A percentile compares a stretch with the other conserved stretches of the same genome.
Evolutionary conservation across 2,113 vertebrate genomes (phyloP).

Genomic region (Silurus meridionalis): DNA sequence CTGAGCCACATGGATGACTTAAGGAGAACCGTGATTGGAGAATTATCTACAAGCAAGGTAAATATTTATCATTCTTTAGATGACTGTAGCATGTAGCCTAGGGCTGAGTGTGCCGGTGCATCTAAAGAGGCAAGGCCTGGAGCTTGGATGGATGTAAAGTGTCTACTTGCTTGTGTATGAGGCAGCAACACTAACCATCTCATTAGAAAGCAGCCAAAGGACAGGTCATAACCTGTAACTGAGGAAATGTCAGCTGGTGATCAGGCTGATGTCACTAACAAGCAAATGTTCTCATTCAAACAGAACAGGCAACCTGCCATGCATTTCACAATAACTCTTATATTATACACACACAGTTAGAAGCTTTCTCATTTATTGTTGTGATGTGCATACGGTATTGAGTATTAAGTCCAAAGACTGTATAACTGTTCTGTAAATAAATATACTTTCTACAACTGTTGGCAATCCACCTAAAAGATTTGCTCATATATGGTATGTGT

Average conservation of each 20-base stretch:
- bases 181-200: constrained; percentile 38
- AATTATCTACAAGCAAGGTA: constrained; percentile 58
- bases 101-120: constrained; percentile 44
- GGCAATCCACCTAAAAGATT: neutral
- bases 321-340: neutral
- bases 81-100: constrained; percentile 52
- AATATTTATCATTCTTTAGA: constrained; percentile 76
- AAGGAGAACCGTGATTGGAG: constrained; percentile 35
- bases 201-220: constrained; percentile 44
- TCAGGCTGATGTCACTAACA: neutral
- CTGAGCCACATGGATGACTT: neutral
- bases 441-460: neutral
- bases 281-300: neutral
- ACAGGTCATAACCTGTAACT: constrained; percentile 42
- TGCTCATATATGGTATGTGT: neutral
- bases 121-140: constrained; percentile 40
- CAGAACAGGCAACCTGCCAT: constrained; percentile 2
- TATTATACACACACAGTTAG: neutral
- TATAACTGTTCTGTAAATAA: neutral
- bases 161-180: constrained; percentile 33
- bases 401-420: neutral
- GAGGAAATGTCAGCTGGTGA: neutral
- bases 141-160: constrained; percentile 26
- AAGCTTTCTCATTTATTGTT: neutral
- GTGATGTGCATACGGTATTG: neutral